Base-by-base conservation (phyloP, 2,113 vertebrate genomes). In the Procapra przewalskii region DNA sequence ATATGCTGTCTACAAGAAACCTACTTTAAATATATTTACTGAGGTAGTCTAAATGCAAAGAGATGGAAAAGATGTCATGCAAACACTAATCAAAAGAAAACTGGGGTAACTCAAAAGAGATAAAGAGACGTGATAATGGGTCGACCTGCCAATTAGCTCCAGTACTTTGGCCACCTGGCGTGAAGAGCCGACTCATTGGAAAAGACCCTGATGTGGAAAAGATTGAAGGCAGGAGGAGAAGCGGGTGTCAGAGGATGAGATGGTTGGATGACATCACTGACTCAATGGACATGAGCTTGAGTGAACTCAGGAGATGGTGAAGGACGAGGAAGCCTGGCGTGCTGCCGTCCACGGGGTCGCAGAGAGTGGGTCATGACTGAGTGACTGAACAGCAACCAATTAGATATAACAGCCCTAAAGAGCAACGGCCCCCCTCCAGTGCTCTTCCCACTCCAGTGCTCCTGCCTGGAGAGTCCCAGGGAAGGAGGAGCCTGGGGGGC, bases 141-240 rank as follows among this genome's bases (percentile, higher is more conserved):
- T 45, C 2, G 21, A 33, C 6, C 67, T 9, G 11, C 7, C 52
- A 33, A 25, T 9, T 40, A 40, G 19, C 67, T 23, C 67, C n/a
- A 40, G n/a, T 23, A 12, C 67, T 40, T 23, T 40, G n/a, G 10
- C 67, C 5, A 3, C n/a, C 19, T 12, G n/a, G n/a, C 5, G n/a
- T 10, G 64, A 71, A 71, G 67, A 71, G 19, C n/a, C 0, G 2
- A 71, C n/a, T 12, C 64, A 1, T 0, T 71, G 19, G 67, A 71
- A 71, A 23, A 71, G 10, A 36, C 5, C n/a, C 67, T 23, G 9
- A 71, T 3, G 64, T 67, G 64, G 64, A 43, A 45, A 71, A 71
- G 17, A 71, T 3, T 71, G 17, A 71, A 21, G 64, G 64, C 4
- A 11, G 64, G 64, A n/a, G 64, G 64, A 36, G 64, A 67, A 67